Evolutionary conservation across 2,113 vertebrate genomes (phyloP).

Genomic region (Neotoma lepida): DNA sequence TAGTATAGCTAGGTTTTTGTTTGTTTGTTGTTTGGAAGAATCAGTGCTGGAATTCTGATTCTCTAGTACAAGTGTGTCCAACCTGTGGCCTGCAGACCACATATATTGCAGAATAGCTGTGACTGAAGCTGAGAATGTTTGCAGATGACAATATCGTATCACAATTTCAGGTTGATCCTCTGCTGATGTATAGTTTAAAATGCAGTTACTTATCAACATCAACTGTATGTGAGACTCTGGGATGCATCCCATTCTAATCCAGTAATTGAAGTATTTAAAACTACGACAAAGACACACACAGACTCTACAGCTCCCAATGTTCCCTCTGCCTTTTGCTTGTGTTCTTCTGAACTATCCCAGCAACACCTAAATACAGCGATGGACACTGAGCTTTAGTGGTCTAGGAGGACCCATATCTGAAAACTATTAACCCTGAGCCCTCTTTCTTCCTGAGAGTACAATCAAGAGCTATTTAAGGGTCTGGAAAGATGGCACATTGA

Average conservation of each 20-base stretch:
- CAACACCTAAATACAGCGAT: constrained; percentile 30
- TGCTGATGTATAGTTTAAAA: neutral
- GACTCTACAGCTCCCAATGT: neutral
- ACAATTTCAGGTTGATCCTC: too few species aligned
- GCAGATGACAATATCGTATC: neutral
- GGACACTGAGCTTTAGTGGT: constrained; percentile 6
- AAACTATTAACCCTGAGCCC: neutral
- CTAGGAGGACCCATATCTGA: neutral
- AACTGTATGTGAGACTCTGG: neutral
- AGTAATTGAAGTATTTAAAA: constrained; percentile 48
- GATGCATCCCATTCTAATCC: neutral
- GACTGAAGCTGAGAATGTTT: neutral
- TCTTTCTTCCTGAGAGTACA: constrained; percentile 28
- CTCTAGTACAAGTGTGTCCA: neutral
- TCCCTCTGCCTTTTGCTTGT: constrained; percentile 32
- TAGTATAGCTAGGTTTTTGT: neutral
- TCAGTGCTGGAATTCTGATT: constrained; percentile 1
- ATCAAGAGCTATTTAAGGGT: neutral
- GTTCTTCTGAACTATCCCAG: constrained; percentile 41
- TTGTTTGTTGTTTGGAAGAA: neutral
- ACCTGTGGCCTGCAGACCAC: neutral
- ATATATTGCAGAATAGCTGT: neutral
- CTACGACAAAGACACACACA: constrained; percentile 15
- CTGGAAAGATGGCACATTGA: neutral
- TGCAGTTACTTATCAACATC: constrained; percentile 29